These are phyloP conservation scores for Halyomorpha halys DNA, from an alignment of 1,140 invertebrate species.

Conservation along the genomic window DNA sequence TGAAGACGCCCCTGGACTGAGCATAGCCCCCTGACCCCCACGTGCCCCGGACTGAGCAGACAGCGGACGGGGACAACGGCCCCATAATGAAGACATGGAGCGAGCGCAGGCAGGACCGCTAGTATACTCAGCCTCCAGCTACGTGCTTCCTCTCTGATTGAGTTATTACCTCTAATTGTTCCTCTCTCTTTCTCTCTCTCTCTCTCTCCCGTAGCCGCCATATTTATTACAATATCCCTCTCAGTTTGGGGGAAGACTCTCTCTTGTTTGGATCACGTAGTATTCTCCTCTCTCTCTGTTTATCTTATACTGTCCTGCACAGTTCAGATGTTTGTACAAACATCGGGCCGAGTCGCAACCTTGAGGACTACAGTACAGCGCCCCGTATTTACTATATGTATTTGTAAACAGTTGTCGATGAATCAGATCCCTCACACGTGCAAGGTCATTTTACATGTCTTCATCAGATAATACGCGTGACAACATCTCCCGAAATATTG, in stretches of 20 bases:
- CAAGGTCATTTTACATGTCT: too few relatives aligned
- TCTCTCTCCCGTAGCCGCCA: neutral
- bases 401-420: too few relatives aligned
- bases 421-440: too few relatives aligned
- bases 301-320: neutral
- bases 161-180: conserved; percentile 27
- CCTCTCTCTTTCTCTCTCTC: too few relatives aligned
- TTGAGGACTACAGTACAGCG: neutral
- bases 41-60: too few relatives aligned
- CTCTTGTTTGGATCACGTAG: neutral
- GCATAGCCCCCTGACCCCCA: too few relatives aligned
- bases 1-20: too few relatives aligned
- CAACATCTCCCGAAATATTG: too few relatives aligned
- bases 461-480: too few relatives aligned
- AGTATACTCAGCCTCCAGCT: neutral
- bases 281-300: neutral
- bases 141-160: conserved; percentile 21
- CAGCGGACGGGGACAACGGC: conserved; percentile 9
- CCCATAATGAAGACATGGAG: conserved; percentile 24
- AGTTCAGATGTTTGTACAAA: neutral
- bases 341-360: neutral
- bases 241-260: neutral
- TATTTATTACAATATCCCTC: neutral
- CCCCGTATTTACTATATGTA: neutral
- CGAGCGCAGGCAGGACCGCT: conserved; percentile 12